Percentiles rank a stretch among this genome's conserved stretches.
Evolutionary conservation across 1,140 invertebrate species (phyloP).

Genomic region (Drosophila leontia): DNA sequence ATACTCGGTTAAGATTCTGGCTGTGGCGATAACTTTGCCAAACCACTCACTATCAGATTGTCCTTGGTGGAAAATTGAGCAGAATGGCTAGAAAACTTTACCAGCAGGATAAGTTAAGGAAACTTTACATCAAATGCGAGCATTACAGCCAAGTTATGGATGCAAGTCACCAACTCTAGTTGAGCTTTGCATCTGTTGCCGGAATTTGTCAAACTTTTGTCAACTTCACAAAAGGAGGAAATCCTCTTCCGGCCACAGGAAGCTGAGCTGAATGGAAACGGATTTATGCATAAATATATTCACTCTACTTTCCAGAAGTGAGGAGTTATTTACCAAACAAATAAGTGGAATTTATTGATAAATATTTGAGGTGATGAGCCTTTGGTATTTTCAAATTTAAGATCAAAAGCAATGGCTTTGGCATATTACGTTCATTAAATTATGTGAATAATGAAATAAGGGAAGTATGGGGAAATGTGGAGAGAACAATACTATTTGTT

Average conservation of each 20-base stretch:
- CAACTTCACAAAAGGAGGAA: neutral
- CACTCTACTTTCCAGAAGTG: no score
- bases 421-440: neutral
- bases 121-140: constrained; percentile 9
- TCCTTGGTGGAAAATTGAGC: constrained; percentile 26
- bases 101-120: constrained; percentile 1
- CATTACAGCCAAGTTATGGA: neutral
- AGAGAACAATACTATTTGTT: no score
- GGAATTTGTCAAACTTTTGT: constrained; percentile 28
- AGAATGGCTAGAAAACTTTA: constrained; percentile 21
- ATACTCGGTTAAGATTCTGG: constrained; percentile 25
- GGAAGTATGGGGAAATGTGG: neutral
- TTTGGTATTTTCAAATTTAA: neutral
- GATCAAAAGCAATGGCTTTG: neutral
- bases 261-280: neutral
- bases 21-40: constrained; percentile 29
- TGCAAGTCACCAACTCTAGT: constrained; percentile 10
- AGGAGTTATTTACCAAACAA: neutral
- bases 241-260: constrained; percentile 10
- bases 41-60: constrained; percentile 38
- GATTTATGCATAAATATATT: neutral
- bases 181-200: constrained; percentile 30
- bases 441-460: neutral
- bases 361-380: neutral
- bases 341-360: neutral